Evolutionary conservation across 2,888 invertebrate genomes (phyloP), one percentile per base, ranked within the genome.

Genomic region (Cephonodes hylas): DNA sequence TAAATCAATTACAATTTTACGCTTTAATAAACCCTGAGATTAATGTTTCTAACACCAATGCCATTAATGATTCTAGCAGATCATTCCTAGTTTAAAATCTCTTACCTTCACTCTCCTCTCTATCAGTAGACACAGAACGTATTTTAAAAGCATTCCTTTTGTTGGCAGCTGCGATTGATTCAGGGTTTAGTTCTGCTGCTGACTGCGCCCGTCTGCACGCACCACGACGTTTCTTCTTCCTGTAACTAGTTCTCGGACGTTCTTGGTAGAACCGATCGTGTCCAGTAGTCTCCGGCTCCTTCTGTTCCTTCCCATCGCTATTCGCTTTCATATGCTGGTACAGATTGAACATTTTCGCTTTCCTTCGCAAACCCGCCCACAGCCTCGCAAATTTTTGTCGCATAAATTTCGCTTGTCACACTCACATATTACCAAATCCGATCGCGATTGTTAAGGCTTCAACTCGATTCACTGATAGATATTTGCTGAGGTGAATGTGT

Each of bases 241-340:
- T 85, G 27, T 90, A 93, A 61, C 89, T 93, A 0, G 91, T 85
- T 64, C 93, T 80, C 0, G 94, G 93, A 0, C 96, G 77, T 63
- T 95, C 95, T 77, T 96, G 95, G 74, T 96, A 96, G 81, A 96
- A 97, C 72, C 96, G 93, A 76, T 97, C 97, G 75, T 97, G 97
- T 0, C 96, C 97, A 6, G 96, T 97, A 1, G 95, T 95, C 75
- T 95, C 94, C 0, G 93, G 83, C 69, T 89, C 93, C 66, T 86
- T 93, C 68, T 81, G 88, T 25, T 92, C 93, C 72, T 89, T 94
- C 3, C 89, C 92, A 15, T 93, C 93, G 23, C 89, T 93, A 60
- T 93, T 93, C 18, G 94, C 93, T 73, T 95, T 93, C 85, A 96
- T 94, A 67, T 93, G 95, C 74, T 96, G 95, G 75, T 96, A 96